Evolutionary conservation across 1,140 invertebrate genomes (phyloP).

Genomic region (Lucilia cuprina): DNA sequence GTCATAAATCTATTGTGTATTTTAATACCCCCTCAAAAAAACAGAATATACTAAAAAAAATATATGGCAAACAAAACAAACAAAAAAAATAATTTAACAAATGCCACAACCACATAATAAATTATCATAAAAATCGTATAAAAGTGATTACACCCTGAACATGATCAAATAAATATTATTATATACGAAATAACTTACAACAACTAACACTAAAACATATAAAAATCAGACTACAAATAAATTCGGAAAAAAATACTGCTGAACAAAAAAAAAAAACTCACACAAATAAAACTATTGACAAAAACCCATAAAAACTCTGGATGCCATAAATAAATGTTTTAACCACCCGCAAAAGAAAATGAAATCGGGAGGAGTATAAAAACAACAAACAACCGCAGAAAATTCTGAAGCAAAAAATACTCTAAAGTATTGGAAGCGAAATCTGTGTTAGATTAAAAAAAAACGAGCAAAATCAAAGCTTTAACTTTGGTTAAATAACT

Average conservation of each 20-base stretch:
- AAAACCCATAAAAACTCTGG: background rate
- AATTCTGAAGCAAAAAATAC: background rate
- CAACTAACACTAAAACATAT: background rate
- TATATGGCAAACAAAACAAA: background rate
- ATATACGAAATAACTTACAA: background rate
- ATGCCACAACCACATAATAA: conserved; percentile 11
- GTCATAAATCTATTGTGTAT: conserved; percentile 7
- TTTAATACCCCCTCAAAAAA: background rate
- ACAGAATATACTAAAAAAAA: background rate
- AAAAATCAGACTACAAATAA: background rate
- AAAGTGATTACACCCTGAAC: background rate
- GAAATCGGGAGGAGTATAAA: background rate
- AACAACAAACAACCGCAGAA: background rate
- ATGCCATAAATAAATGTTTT: background rate
- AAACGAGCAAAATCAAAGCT: background rate
- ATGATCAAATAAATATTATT: background rate
- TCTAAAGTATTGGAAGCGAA: background rate
- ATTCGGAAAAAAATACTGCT: background rate
- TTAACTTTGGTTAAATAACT: background rate
- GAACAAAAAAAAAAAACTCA: background rate
- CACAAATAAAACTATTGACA: background rate
- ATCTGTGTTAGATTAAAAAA: background rate
- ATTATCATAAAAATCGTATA: conserved; percentile 8
- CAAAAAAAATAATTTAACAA: background rate
- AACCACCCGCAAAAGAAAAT: background rate